phyloP scores from a whole-genome alignment of 2,797 vertebrate genomes.

The Myotis planiceps region DNA sequence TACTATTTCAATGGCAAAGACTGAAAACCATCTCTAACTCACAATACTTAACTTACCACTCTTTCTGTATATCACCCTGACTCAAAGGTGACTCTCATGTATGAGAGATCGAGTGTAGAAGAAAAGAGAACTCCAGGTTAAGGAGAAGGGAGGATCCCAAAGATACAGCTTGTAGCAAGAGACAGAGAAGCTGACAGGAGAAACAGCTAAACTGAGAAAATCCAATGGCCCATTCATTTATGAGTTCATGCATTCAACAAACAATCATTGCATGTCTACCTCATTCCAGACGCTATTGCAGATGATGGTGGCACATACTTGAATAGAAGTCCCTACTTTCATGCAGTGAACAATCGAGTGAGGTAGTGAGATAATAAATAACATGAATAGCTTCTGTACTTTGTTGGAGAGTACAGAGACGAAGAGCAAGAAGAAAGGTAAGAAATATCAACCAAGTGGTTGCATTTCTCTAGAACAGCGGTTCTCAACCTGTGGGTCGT shows the following conservation, averaged over 20 bases:
- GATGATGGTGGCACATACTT: neutral
- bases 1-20: neutral
- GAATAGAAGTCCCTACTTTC: neutral
- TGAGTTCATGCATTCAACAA: neutral
- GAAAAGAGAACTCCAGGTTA: neutral
- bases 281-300: neutral
- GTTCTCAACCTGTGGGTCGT: too few relatives aligned
- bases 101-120: neutral
- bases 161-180: neutral
- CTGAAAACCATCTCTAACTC: neutral
- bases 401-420: neutral
- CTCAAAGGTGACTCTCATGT: neutral
- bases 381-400: neutral
- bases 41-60: neutral
- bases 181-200: neutral
- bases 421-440: neutral
- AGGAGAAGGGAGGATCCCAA: neutral
- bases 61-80: neutral
- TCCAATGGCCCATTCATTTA: neutral
- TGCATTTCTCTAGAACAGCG: neutral
- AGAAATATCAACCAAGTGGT: neutral
- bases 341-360: neutral
- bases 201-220: neutral
- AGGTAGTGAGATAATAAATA: neutral
- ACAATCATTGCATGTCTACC: neutral